Evolutionary conservation across 1,140 invertebrate species (phyloP).

Genomic region (Venturia canescens): DNA sequence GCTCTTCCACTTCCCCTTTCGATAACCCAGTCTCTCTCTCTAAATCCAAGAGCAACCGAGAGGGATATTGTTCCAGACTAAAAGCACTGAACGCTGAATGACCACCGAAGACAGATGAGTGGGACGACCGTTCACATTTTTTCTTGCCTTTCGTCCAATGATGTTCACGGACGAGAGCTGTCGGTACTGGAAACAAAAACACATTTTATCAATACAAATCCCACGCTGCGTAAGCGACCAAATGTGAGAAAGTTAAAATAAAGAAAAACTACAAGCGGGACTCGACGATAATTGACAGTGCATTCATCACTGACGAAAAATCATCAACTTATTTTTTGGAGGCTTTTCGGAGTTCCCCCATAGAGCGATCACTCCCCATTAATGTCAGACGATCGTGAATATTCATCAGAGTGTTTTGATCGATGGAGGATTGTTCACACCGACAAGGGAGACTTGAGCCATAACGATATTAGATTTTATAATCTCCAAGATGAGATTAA

Average conservation of each 20-base stretch:
- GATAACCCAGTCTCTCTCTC: background rate
- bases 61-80: background rate
- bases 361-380: constrained; percentile 40
- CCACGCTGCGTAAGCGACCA: background rate
- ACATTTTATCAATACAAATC: background rate
- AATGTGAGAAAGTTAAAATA: background rate
- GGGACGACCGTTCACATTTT: background rate
- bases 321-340: background rate
- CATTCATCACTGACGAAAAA: constrained; percentile 19
- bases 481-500: background rate
- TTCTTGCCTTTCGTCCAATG: background rate
- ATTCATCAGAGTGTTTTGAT: background rate
- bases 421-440: background rate
- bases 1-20: background rate
- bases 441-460: background rate
- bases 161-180: background rate
- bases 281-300: constrained; percentile 16
- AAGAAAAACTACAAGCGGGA: background rate
- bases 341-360: background rate
- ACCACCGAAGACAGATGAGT: background rate
- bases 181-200: constrained; percentile 1
- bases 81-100: background rate
- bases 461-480: background rate
- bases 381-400: constrained; percentile 21
- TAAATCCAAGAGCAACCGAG: background rate